Evolutionary conservation across 1,140 invertebrate genomes (phyloP).

Genomic region (Orius insidiosus): DNA sequence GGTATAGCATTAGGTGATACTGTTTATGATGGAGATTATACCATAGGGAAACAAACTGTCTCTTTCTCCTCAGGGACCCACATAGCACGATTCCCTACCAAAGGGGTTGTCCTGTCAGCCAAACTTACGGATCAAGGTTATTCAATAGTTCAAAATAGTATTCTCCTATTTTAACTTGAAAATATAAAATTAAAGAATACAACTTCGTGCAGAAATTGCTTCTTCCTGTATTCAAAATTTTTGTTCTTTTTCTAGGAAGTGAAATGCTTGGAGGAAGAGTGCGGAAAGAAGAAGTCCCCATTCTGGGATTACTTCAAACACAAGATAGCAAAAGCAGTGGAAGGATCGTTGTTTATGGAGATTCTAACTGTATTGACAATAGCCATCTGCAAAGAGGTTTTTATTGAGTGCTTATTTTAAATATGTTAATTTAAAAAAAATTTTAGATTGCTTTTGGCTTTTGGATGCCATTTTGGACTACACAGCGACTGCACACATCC

Average conservation of each 20-base stretch:
- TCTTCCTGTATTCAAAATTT: no score
- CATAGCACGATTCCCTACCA: slow-evolving; percentile 55
- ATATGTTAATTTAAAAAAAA: neutral
- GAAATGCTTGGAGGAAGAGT: slow-evolving; percentile 39
- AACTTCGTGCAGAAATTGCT: no score
- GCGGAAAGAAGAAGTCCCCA: slow-evolving; percentile 40
- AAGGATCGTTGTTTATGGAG: slow-evolving; percentile 75
- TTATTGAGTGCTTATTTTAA: no score
- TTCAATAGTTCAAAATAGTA: no score
- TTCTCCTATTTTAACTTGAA: no score
- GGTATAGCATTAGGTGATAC: slow-evolving; percentile 73
- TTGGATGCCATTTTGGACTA: slow-evolving; percentile 83
- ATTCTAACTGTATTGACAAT: slow-evolving; percentile 87
- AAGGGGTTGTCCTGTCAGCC: slow-evolving; percentile 49
- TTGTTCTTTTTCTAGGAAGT: slow-evolving; percentile 28
- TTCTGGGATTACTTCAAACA: slow-evolving; percentile 70
- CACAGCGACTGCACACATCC: slow-evolving; percentile 55
- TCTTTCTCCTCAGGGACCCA: slow-evolving; percentile 81
- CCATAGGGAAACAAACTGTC: slow-evolving; percentile 69
- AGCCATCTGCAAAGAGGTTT: slow-evolving; percentile 71
- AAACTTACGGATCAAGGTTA: slow-evolving; percentile 59
- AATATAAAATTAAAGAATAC: no score
- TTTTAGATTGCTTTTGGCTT: slow-evolving; percentile 77
- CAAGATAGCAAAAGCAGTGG: slow-evolving; percentile 30
- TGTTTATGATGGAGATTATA: slow-evolving; percentile 77